Evolutionary conservation across 2,113 vertebrate species (phyloP).

Genomic region (Sinocyclocheilus anophthalmus): DNA sequence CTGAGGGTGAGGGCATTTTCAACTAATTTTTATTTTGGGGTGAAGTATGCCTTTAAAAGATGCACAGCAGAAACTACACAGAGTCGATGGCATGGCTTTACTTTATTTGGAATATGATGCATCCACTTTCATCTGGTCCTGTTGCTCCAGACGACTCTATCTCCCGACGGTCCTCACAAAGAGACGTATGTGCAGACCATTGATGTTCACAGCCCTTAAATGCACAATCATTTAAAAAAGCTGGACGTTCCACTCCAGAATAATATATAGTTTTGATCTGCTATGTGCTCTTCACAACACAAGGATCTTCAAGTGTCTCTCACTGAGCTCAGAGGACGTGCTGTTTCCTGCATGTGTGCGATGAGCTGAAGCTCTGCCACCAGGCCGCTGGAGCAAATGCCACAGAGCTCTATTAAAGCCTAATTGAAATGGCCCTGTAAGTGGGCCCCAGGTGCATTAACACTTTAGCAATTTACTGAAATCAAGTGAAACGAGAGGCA

Average conservation of each 20-base stretch:
- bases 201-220: conserved; percentile 53
- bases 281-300: conserved; percentile 29
- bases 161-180: background rate
- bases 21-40: too few relatives aligned
- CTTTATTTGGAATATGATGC: background rate
- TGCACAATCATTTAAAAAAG: conserved; percentile 51
- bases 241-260: conserved; percentile 30
- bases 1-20: background rate
- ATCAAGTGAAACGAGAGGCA: conserved; percentile 53
- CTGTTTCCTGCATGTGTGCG: background rate
- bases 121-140: background rate
- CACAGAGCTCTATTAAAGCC: conserved; percentile 61
- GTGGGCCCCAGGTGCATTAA: conserved; percentile 74
- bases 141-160: background rate
- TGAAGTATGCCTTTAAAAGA: background rate
- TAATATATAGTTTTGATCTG: conserved; percentile 56
- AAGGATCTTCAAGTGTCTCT: conserved; percentile 51
- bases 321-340: conserved; percentile 24
- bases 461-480: conserved; percentile 68
- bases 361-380: conserved; percentile 36
- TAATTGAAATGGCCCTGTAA: conserved; percentile 65
- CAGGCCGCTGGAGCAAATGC: conserved; percentile 33
- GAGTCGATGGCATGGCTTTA: background rate
- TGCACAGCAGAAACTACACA: background rate
- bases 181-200: conserved; percentile 6